Percentiles rank a stretch among this genome's conserved stretches.
Conservation (phyloP, 2,113 vertebrate species). For the Tetraodon nigroviridis region DNA sequence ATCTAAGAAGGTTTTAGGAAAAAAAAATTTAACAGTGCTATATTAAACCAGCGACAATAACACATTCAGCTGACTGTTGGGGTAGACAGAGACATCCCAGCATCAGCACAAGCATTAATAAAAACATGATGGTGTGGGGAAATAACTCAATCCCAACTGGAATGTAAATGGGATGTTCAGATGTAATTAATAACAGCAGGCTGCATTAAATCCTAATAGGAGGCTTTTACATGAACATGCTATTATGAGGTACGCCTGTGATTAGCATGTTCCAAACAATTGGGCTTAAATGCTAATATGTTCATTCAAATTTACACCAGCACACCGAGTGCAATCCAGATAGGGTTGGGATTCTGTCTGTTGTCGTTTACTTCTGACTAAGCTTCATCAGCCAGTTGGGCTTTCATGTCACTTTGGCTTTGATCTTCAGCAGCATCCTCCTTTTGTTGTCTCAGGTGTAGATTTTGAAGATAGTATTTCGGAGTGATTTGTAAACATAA, state of each 20-base stretch:
- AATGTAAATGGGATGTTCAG: slow-evolving; percentile 13
- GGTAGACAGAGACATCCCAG: slow-evolving; percentile 14
- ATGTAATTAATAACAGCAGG: slow-evolving; percentile 47
- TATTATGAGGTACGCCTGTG: slow-evolving; percentile 61
- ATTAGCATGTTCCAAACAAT: slow-evolving; percentile 63
- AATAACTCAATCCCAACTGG: slow-evolving; percentile 1
- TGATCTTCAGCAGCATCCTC: too few relatives aligned
- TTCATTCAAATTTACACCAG: slow-evolving; percentile 69
- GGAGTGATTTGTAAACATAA: too few relatives aligned
- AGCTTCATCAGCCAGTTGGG: slow-evolving; percentile 43
- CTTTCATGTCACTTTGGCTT: slow-evolving; percentile 10
- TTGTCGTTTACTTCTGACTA: slow-evolving; percentile 57
- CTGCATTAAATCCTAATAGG: slow-evolving; percentile 47
- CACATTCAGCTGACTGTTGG: slow-evolving; percentile 4
- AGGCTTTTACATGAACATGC: slow-evolving; percentile 42
- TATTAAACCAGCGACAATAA: too few relatives aligned
- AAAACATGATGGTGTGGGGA: slow-evolving; percentile 8
- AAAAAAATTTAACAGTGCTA: too few relatives aligned
- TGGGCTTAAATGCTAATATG: slow-evolving; percentile 57
- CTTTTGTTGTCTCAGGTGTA: too few relatives aligned
- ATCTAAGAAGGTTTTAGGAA: too few relatives aligned
- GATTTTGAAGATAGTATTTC: too few relatives aligned
- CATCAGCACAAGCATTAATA: slow-evolving; percentile 39
- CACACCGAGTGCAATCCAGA: slow-evolving; percentile 55
- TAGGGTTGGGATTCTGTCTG: slow-evolving; percentile 54